phyloP scores from a whole-genome alignment of 2,113 vertebrate species.

The Brachirus orientalis region DNA sequence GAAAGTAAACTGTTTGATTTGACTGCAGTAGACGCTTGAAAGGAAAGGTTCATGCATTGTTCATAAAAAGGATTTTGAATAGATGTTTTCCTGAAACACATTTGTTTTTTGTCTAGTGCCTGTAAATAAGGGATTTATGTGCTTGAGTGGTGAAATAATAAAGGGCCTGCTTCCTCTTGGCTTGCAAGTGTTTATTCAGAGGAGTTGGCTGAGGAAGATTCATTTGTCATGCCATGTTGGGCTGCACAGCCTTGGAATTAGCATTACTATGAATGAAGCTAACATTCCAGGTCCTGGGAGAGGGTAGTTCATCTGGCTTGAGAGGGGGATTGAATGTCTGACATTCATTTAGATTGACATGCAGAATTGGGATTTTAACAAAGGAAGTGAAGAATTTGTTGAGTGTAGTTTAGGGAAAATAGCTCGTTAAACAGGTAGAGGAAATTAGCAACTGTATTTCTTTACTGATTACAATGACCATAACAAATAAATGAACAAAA shows the following conservation, averaged over 20 bases:
- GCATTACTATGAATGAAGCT: conserved; percentile 56
- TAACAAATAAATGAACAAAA: neutral
- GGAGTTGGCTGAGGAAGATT: conserved; percentile 63
- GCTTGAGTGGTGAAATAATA: conserved; percentile 36
- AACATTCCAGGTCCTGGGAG: conserved; percentile 51
- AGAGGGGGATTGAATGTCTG: conserved; percentile 50
- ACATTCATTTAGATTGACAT: conserved; percentile 56
- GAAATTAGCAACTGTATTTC: neutral
- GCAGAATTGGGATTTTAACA: conserved; percentile 26
- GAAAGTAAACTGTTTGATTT: conserved; percentile 34
- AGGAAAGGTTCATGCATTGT: conserved; percentile 14
- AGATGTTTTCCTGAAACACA: neutral
- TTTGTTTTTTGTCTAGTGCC: conserved; percentile 20
- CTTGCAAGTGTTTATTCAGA: conserved; percentile 63
- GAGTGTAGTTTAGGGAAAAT: conserved; percentile 22
- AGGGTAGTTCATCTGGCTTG: conserved; percentile 41
- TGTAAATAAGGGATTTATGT: conserved; percentile 34
- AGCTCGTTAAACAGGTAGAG: neutral
- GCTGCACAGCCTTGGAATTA: conserved; percentile 54
- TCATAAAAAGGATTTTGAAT: conserved; percentile 3
- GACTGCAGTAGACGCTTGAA: conserved; percentile 18
- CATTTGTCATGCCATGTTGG: conserved; percentile 64
- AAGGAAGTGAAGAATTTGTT: conserved; percentile 22
- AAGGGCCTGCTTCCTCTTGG: conserved; percentile 41
- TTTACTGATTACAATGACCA: neutral